Evolutionary conservation across 2,113 vertebrate species (phyloP).

Genomic region (Pipa parva): DNA sequence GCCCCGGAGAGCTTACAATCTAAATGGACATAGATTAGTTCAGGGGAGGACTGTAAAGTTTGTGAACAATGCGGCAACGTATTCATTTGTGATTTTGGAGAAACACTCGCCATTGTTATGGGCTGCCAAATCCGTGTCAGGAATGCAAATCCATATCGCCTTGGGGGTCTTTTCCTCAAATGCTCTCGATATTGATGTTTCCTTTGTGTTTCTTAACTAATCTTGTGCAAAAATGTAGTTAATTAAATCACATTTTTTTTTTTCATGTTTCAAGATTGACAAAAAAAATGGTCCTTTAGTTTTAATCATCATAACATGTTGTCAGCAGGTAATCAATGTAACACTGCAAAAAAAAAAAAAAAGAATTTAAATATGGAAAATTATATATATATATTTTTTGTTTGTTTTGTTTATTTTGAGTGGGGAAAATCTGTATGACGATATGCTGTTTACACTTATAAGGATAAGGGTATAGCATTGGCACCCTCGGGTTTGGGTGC

Average conservation of each 20-base stretch:
- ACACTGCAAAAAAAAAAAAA: too few relatives aligned
- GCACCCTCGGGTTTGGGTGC: too few relatives aligned
- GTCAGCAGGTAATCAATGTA: too few relatives aligned
- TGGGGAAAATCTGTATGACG: too few relatives aligned
- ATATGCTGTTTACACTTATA: too few relatives aligned
- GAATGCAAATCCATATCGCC: conserved; percentile 20
- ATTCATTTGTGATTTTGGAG: neutral
- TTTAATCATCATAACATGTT: neutral
- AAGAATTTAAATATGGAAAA: too few relatives aligned
- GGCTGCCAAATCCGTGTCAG: conserved; percentile 24
- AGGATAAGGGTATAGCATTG: too few relatives aligned
- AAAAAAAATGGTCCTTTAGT: neutral
- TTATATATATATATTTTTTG: too few relatives aligned
- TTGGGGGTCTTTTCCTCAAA: neutral
- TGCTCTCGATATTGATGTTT: conserved; percentile 6
- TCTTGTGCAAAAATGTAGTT: neutral
- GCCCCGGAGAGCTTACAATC: conserved; percentile 3
- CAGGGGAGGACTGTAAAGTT: conserved; percentile 2
- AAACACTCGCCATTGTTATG: neutral
- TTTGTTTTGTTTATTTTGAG: too few relatives aligned
- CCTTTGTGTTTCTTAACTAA: conserved; percentile 4
- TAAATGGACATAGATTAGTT: conserved; percentile 7
- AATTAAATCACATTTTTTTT: neutral
- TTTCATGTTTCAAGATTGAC: conserved; percentile 1
- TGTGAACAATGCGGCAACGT: neutral